Conservation (phyloP, 2,113 vertebrate genomes). For the Hymenochirus boettgeri region DNA sequence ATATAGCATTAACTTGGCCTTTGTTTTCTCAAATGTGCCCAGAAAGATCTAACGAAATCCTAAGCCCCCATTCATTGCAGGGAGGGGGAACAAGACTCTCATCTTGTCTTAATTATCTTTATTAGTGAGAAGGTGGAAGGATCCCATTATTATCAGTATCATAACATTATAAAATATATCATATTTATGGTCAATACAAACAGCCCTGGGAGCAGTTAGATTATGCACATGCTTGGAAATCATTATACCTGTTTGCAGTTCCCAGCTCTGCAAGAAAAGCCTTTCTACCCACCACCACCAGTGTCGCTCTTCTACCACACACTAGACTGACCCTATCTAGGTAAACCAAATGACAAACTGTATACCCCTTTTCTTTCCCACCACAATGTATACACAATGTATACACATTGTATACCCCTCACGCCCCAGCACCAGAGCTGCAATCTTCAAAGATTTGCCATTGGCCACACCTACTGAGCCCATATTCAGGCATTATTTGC, state of each 20-base stretch:
- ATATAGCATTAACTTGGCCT: too few relatives aligned
- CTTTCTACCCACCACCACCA: slow-evolving; percentile 42
- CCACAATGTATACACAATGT: slow-evolving; percentile 1
- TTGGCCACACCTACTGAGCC: slow-evolving; percentile 30
- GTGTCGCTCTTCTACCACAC: slow-evolving; percentile 55
- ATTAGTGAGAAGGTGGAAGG: not conserved
- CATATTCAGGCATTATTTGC: slow-evolving; percentile 36
- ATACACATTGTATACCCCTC: not conserved
- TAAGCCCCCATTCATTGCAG: too few relatives aligned
- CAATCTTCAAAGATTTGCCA: slow-evolving; percentile 23
- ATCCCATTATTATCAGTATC: not conserved
- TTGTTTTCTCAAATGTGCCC: too few relatives aligned
- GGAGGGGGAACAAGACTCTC: too few relatives aligned
- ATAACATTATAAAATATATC: too few relatives aligned
- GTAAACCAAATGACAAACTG: slow-evolving; percentile 5
- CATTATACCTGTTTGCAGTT: not conserved
- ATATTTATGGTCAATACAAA: not conserved
- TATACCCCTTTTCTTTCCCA: not conserved
- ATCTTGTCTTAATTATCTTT: slow-evolving; percentile 3
- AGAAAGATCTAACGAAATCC: too few relatives aligned
- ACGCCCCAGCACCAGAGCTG: slow-evolving; percentile 12
- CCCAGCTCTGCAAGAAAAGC: not conserved
- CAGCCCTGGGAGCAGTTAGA: not conserved
- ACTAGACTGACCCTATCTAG: not conserved
- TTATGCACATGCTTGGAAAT: slow-evolving; percentile 5